A percentile compares a stretch with the other conserved stretches of the same genome.
Conservation (phyloP, 2,797 vertebrate species). For the Pseudochaenichthys georgianus region DNA sequence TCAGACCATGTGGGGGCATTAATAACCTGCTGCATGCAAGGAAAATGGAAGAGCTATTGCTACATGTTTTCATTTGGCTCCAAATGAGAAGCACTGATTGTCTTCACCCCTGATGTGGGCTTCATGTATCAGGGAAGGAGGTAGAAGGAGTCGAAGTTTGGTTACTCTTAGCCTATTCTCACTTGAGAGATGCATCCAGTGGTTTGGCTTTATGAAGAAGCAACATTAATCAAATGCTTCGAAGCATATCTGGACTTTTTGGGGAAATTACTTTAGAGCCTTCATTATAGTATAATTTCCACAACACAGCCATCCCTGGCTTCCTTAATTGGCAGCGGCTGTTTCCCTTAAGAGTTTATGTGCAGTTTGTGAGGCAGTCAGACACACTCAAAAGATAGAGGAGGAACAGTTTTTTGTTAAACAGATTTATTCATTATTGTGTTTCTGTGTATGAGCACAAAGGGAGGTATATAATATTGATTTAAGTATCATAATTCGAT, state of each 20-base stretch:
- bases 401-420: not conserved
- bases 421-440: not conserved
- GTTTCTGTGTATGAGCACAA: not conserved
- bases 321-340: constrained; percentile 10
- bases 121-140: constrained; percentile 45
- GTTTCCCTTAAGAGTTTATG: not conserved
- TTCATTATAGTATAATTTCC: constrained; percentile 16
- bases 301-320: not conserved
- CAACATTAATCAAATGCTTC: constrained; percentile 26
- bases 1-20: constrained; percentile 34
- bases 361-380: not conserved
- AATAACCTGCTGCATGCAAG: constrained; percentile 41
- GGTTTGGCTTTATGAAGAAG: constrained; percentile 24
- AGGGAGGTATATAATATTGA: not conserved
- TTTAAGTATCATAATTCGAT: not conserved
- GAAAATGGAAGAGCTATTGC: constrained; percentile 26
- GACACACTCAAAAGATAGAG: not conserved
- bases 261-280: constrained; percentile 29
- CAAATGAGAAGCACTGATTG: constrained; percentile 24
- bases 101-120: constrained; percentile 33
- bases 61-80: constrained; percentile 40
- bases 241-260: constrained; percentile 26
- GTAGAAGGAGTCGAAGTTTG: not conserved
- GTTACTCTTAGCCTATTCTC: constrained; percentile 22
- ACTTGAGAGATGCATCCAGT: constrained; percentile 11